These are phyloP conservation scores for Acanthoscelides obtectus DNA, from an alignment of 2,888 invertebrate genomes.

Conservation along the genomic window DNA sequence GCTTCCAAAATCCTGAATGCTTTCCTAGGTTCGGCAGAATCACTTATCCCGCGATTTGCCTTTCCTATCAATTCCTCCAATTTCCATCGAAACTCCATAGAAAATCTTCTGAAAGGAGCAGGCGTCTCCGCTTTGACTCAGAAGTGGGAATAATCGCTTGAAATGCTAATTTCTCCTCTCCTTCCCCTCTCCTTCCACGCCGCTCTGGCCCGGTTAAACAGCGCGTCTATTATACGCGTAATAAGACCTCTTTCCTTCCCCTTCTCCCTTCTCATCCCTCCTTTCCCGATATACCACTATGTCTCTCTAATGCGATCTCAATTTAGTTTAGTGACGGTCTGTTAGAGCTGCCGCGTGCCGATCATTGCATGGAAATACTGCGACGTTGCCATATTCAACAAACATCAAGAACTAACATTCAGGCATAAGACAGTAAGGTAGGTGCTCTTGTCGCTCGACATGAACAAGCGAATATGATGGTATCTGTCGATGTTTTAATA, in stretches of 20 bases:
- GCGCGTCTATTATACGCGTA: constrained; percentile 51
- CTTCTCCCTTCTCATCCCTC: background rate
- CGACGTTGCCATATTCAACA: background rate
- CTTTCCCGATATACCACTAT: background rate
- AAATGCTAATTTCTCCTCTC: constrained; percentile 45
- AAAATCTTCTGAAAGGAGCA: background rate
- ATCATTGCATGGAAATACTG: constrained; percentile 19
- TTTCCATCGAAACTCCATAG: background rate
- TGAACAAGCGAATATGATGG: no score
- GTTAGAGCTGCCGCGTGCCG: constrained; percentile 51
- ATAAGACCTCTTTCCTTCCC: constrained; percentile 46
- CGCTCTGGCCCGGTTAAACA: constrained; percentile 45
- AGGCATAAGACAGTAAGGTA: no score
- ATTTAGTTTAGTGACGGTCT: constrained; percentile 53
- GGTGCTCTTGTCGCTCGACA: no score
- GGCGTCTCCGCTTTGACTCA: constrained; percentile 31
- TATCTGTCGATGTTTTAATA: no score
- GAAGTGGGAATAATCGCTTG: constrained; percentile 42
- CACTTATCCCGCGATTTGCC: background rate
- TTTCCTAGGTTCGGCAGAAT: background rate
- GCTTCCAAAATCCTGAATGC: background rate
- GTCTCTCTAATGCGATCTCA: constrained; percentile 50
- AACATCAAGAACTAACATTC: no score
- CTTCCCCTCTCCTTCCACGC: constrained; percentile 24
- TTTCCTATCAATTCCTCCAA: background rate